Conservation (phyloP, 35 echinoderm and acorn worm species). For the Ophioderma brevispina region DNA sequence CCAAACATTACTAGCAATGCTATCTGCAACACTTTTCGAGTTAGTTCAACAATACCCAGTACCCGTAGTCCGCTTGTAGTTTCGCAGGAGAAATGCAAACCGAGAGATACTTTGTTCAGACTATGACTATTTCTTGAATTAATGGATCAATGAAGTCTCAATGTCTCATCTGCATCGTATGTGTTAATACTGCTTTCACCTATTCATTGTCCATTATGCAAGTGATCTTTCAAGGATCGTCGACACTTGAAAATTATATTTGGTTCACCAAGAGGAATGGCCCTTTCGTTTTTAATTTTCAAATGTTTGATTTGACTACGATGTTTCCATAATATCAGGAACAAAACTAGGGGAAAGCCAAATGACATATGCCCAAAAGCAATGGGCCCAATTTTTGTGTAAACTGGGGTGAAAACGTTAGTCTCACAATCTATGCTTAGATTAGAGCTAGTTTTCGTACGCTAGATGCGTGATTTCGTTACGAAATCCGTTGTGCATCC, state of each 20-base stretch:
- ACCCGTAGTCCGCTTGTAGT: conserved; percentile 56
- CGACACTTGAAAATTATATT: too few relatives aligned
- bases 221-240: too few relatives aligned
- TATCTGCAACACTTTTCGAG: conserved; percentile 44
- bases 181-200: too few relatives aligned
- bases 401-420: neutral
- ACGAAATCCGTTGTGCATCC: conserved; percentile 17
- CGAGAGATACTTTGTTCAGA: too few relatives aligned
- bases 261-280: too few relatives aligned
- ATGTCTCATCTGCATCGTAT: too few relatives aligned
- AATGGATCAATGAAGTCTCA: too few relatives aligned
- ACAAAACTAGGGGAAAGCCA: conserved; percentile 19
- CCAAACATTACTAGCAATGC: conserved; percentile 26
- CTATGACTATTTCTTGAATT: too few relatives aligned
- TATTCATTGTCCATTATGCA: too few relatives aligned
- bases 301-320: too few relatives aligned
- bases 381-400: neutral
- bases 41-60: conserved; percentile 56
- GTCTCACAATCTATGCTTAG: conserved; percentile 25
- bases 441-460: conserved; percentile 31
- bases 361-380: conserved; percentile 18
- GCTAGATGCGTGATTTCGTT: neutral
- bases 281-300: too few relatives aligned
- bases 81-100: conserved; percentile 32
- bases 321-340: conserved; percentile 25